A percentile compares a stretch with the other conserved stretches of the same genome.
These are phyloP conservation scores for Pristiophorus japonicus DNA, from an alignment of 2,113 vertebrate genomes.

Conservation along the genomic window DNA sequence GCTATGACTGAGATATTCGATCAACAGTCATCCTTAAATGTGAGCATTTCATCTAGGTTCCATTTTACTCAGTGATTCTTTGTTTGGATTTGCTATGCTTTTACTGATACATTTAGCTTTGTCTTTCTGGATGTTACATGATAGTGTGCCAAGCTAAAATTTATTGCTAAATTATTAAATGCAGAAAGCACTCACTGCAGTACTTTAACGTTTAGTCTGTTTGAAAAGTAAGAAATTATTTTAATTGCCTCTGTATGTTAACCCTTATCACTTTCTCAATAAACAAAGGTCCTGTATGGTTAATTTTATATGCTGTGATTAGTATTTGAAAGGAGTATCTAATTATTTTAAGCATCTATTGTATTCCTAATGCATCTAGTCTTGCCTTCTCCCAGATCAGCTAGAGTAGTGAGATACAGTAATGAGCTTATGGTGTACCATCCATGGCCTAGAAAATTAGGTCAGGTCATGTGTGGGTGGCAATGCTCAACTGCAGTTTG, in stretches of 20 bases:
- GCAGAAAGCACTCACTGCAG: not conserved
- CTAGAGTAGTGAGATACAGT: not conserved
- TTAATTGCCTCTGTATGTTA: not conserved
- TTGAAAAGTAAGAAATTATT: not conserved
- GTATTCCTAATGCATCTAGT: not conserved
- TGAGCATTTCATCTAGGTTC: too few species aligned
- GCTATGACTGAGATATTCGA: too few species aligned
- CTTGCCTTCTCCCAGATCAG: not conserved
- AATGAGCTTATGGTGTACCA: not conserved
- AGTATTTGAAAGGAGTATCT: not conserved
- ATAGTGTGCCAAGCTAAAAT: not conserved
- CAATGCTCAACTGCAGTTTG: not conserved
- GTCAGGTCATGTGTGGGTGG: not conserved
- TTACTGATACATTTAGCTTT: too few species aligned
- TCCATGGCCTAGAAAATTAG: not conserved
- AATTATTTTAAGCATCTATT: not conserved
- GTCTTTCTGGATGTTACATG: too few species aligned
- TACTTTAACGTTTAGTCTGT: not conserved
- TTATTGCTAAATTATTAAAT: not conserved
- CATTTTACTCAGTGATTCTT: too few species aligned
- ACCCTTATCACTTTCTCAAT: not conserved
- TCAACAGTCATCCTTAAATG: too few species aligned
- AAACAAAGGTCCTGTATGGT: not conserved
- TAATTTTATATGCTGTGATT: not conserved
- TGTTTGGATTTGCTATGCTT: too few species aligned